These are phyloP conservation scores for Piprites chloris DNA, from an alignment of 2,113 vertebrate species.

Conservation along the genomic window DNA sequence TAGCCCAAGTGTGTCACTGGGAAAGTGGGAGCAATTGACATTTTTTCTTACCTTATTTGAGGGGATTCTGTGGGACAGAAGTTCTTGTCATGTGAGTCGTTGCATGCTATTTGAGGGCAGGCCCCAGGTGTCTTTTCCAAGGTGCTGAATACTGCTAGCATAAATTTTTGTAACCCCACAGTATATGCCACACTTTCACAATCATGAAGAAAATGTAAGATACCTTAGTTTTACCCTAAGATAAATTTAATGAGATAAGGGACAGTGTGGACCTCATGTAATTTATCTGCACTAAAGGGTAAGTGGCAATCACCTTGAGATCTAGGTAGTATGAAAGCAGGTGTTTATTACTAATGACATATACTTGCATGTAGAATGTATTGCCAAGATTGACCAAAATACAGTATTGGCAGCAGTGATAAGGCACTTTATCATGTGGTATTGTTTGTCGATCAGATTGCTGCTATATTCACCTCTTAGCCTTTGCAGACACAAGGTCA, in stretches of 20 bases:
- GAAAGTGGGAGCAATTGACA: not conserved
- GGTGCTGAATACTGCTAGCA: not conserved
- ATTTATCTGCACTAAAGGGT: not conserved
- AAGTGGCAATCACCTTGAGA: not conserved
- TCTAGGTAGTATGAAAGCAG: not conserved
- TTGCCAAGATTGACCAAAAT: not conserved
- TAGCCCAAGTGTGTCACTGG: not conserved
- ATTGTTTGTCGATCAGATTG: not conserved
- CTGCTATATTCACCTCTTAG: not conserved
- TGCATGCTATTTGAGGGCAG: not conserved
- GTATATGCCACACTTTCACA: not conserved
- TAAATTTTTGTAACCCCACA: not conserved
- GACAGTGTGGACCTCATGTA: not conserved
- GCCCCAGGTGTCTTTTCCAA: not conserved
- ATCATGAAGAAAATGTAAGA: not conserved
- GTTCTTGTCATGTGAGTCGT: fast-evolving
- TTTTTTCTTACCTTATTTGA: not conserved
- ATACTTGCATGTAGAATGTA: not conserved
- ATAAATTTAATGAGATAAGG: conserved; percentile 19
- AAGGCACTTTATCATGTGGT: not conserved
- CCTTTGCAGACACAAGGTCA: not conserved
- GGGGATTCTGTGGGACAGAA: not conserved
- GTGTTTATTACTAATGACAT: not conserved
- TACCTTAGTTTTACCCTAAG: not conserved
- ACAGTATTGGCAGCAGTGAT: not conserved